Percentiles rank a stretch among this genome's conserved stretches.
Conservation (phyloP, 2,113 vertebrate genomes). For the Tenebrosternarchus preto region DNA sequence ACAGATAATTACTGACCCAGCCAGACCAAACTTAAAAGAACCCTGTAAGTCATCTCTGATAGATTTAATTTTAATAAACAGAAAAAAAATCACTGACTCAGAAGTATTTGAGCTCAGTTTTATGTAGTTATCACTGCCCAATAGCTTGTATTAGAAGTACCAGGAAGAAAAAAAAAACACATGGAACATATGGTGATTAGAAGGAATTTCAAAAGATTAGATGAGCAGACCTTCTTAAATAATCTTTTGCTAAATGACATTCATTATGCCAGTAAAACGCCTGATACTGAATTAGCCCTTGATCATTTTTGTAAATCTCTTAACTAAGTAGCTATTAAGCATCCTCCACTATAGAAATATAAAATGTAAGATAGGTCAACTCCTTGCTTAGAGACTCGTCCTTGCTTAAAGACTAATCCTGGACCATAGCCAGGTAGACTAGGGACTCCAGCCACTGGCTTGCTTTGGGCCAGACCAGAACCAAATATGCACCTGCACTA, state of each 20-base stretch:
- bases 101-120: background rate
- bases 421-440: too few relatives aligned
- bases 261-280: background rate
- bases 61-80: background rate
- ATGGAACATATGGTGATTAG: background rate
- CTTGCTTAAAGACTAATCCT: too few relatives aligned
- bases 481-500: too few relatives aligned
- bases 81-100: conserved; percentile 4
- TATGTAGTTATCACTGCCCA: background rate
- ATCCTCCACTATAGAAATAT: background rate
- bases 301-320: background rate
- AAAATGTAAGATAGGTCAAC: background rate
- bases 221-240: conserved; percentile 16
- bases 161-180: background rate
- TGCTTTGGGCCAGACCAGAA: too few relatives aligned
- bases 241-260: background rate
- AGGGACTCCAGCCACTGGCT: too few relatives aligned
- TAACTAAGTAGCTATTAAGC: too few relatives aligned
- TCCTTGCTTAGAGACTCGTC: background rate
- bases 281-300: background rate
- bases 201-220: background rate
- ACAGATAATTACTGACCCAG: background rate
- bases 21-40: background rate
- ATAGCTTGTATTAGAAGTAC: background rate
- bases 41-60: background rate